Percentiles rank a stretch among this genome's conserved stretches.
phyloP scores from a whole-genome alignment of 2,888 invertebrate species.

The Augochlorella aurata region DNA sequence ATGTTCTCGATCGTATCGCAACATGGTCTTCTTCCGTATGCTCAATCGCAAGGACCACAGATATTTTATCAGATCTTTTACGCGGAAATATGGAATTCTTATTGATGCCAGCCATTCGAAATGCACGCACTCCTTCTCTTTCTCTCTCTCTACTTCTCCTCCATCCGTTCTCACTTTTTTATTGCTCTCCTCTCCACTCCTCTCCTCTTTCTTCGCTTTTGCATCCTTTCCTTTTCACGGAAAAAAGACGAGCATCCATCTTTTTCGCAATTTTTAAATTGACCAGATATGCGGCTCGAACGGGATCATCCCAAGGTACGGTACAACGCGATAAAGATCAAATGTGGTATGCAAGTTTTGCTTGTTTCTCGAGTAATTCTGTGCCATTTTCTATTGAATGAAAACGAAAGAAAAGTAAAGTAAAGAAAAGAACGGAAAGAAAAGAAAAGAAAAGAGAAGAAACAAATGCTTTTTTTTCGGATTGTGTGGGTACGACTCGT shows the following conservation, averaged over 20 bases:
- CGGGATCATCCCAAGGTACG: not conserved
- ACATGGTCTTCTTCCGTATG: constrained; percentile 7
- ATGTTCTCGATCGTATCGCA: constrained; percentile 15
- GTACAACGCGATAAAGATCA: not conserved
- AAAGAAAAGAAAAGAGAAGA: not conserved
- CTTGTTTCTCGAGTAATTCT: not conserved
- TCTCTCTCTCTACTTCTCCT: not conserved
- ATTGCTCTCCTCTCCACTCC: not conserved
- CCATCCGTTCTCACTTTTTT: not conserved
- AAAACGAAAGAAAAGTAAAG: not conserved
- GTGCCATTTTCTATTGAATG: not conserved
- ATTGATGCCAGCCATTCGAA: not conserved
- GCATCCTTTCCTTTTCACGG: too few species aligned
- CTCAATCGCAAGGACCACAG: constrained; percentile 20
- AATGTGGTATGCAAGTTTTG: not conserved
- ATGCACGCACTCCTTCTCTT: constrained; percentile 1
- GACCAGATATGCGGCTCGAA: not conserved
- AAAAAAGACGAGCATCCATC: constrained; percentile 33
- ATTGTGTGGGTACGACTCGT: not conserved
- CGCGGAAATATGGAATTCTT: not conserved
- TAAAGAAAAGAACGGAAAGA: not conserved
- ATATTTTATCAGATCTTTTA: constrained; percentile 14
- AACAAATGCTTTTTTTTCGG: not conserved
- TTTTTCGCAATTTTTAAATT: constrained; percentile 2
- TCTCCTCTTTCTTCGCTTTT: not conserved